Percentiles rank a stretch among this genome's conserved stretches.
Conservation (phyloP, 2,888 invertebrate genomes). For the Acronicta psi region DNA sequence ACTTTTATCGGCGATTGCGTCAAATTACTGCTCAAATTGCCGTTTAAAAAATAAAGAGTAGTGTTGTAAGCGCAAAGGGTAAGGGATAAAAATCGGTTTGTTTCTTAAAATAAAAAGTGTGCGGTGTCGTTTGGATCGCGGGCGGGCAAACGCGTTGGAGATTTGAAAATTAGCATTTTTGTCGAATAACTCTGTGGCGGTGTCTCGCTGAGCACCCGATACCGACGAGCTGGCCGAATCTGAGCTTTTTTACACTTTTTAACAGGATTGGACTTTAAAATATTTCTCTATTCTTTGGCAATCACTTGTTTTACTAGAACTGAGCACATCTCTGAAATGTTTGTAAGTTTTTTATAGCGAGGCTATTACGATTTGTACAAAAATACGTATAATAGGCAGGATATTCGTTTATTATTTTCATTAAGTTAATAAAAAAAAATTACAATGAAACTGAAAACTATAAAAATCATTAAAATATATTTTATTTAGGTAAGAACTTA, state of each 20-base stretch:
- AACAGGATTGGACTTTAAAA: constrained; percentile 81
- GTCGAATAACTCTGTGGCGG: constrained; percentile 87
- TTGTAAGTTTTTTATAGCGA: no score
- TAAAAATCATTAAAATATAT: no score
- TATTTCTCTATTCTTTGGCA: constrained; percentile 75
- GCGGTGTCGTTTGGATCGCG: constrained; percentile 80
- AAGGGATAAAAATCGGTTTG: constrained; percentile 63
- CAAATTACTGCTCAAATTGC: constrained; percentile 68
- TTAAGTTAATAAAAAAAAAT: no score
- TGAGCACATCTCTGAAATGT: constrained; percentile 8
- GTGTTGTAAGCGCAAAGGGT: constrained; percentile 46
- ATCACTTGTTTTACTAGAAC: constrained; percentile 54
- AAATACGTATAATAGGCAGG: no score
- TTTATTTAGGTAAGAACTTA: no score
- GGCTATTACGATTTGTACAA: no score
- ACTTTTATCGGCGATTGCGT: constrained; percentile 70
- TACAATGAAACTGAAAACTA: no score
- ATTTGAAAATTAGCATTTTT: constrained; percentile 89
- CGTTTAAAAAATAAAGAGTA: constrained; percentile 51
- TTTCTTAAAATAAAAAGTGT: constrained; percentile 78
- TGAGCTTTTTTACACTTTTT: constrained; percentile 77
- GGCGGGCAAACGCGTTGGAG: constrained; percentile 81
- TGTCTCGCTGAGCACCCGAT: constrained; percentile 86
- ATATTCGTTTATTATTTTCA: no score
- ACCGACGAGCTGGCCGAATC: constrained; percentile 78